Base-by-base conservation (phyloP, 2,113 vertebrate species). In the Nothobranchius furzeri region DNA sequence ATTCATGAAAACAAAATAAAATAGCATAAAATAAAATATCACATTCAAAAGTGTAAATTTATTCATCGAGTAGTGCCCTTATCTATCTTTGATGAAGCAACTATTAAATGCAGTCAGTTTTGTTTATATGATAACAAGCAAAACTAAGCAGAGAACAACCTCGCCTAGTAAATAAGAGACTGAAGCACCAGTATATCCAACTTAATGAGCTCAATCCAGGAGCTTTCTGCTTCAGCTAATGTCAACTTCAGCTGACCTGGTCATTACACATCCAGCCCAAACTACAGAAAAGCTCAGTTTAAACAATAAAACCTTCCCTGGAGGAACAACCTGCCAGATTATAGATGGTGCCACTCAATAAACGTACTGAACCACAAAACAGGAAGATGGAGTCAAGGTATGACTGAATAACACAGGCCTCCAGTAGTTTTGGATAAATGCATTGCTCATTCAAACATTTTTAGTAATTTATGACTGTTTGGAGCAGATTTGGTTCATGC, bases 201-300 rank as follows among this genome's bases (percentile, higher is more conserved):
- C 9, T 24, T 64, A 59, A 58, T 52, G 61, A 72, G 61, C 54
- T 46, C 40, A 15, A 10, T 58, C 43, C 45, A 20, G 48, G 61
- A 14, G 13, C 47, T 49, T 58, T 64, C 60, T 63, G 56, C 47
- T 12, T 20, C 53, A 15, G 35, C 52, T 63, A 55, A 42, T 62
- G 58, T 43, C 36, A 68, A 52, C 59, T 51, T 57, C 57, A 45
- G 11, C 59, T 55, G 64, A 59, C 24, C 30, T 40, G 47, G 57
- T 25, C 42, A 25, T 36, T 30, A 63, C 54, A 53, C 55, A 78
- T 63, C 17, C 62, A 68, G 10, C 11, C 20, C 43, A 50, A 25
- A 68, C 58, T 48, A 64, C 36, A 35, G 35, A 78, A 53, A 12
- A 11, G 15, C 46, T 52, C 43, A 49, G 54, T 58, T 56, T 62